Evolutionary conservation across 2,888 invertebrate species (phyloP), one percentile per base, ranked within the genome.

Genomic region (Zeuzera pyrina): DNA sequence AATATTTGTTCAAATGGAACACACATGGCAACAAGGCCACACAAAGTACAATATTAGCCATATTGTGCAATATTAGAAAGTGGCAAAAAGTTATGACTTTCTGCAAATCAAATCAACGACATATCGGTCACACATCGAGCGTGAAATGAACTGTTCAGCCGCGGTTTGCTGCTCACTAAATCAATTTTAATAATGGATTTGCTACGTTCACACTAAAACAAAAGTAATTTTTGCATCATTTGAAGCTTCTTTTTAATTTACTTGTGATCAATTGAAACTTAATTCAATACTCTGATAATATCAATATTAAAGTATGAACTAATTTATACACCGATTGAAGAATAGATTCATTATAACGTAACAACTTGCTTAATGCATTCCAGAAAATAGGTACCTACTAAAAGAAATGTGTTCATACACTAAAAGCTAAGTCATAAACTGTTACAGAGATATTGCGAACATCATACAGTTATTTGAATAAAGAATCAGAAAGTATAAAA

Each of bases 401-500:
- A n/a, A n/a, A n/a, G n/a, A n/a, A n/a, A n/a, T n/a, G n/a, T 24
- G 52, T 47, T 52, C 56, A 48, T 47, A 54, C 57, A 52, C 63
- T 53, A 58, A 62, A 49, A 65, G 59, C 58, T 62, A 56, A 57
- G 63, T 53, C 59, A 66, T 70, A 70, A 71, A 67, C 50, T 60
- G 55, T 52, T 53, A 59, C 66, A 65, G 67, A 74, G 70, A 74
- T 70, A 76, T 70, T 64, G 63, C 67, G 44, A 53, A 63, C 58
- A 63, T 66, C 60, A 49, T 47, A 47, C 49, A 48, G 53, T 60
- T 69, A 69, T 72, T 71, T 70, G 56, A 73, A 77, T 78, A 76
- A 76, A 71, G 67, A 70, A 77, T 73, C 70, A 69, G 66, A 57
- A 62, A 63, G 54, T 64, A 73, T 76, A 78, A 78, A 77, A 73